phyloP scores from a whole-genome alignment of 2,113 vertebrate genomes.

The Mormyrus lacerda region DNA sequence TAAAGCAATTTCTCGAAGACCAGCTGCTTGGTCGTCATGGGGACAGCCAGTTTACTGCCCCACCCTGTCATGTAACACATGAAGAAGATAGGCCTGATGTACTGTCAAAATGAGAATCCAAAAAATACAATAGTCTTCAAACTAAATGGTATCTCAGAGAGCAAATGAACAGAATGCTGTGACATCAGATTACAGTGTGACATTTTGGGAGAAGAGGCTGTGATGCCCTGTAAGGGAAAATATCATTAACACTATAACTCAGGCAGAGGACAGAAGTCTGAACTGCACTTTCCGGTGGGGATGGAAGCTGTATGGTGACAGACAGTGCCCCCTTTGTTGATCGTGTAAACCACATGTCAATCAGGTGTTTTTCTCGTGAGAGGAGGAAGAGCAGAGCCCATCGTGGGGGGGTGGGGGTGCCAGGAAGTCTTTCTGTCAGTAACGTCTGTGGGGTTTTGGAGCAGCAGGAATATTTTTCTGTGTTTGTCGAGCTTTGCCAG shows the following conservation, averaged over 20 bases:
- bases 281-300: neutral
- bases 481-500: neutral
- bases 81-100: neutral
- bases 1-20: neutral
- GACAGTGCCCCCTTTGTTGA: neutral
- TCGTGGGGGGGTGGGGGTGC: neutral
- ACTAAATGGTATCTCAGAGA: neutral
- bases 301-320: neutral
- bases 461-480: neutral
- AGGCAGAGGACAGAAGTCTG: neutral
- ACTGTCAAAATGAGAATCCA: neutral
- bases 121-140: neutral
- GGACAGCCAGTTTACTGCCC: neutral
- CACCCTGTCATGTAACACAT: neutral
- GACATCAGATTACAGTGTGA: neutral
- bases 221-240: neutral
- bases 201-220: neutral
- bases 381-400: neutral
- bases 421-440: neutral
- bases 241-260: neutral
- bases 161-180: neutral
- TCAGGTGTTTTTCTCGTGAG: neutral
- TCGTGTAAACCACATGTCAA: neutral
- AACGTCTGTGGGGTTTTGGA: neutral
- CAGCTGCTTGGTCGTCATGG: neutral